Evolutionary conservation across 1,140 invertebrate genomes (phyloP).

Genomic region (Coptotermes formosanus): DNA sequence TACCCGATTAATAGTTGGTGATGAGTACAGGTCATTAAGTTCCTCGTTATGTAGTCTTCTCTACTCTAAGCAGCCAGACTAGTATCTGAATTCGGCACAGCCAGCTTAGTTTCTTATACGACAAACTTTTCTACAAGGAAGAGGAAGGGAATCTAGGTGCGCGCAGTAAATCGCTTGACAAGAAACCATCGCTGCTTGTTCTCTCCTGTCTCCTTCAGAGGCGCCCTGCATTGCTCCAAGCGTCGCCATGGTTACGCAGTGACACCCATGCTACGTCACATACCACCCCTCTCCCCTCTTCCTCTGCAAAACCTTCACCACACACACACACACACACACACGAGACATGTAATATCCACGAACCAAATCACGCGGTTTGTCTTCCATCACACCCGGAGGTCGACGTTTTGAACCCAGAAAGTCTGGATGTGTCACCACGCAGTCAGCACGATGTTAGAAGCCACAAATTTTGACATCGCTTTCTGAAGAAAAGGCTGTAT

Average conservation of each 20-base stretch:
- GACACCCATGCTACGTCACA: neutral
- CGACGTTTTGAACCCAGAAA: neutral
- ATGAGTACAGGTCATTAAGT: too few species aligned
- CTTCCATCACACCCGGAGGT: neutral
- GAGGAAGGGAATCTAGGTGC: neutral
- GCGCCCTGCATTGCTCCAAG: neutral
- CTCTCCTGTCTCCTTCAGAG: neutral
- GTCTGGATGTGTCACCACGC: too few species aligned
- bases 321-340: too few species aligned
- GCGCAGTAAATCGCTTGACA: neutral
- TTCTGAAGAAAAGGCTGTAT: too few species aligned
- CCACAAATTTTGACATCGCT: too few species aligned
- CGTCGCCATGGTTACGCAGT: neutral
- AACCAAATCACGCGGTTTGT: neutral
- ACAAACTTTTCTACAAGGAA: neutral
- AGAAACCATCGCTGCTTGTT: neutral
- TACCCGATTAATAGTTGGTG: too few species aligned
- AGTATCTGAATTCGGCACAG: neutral
- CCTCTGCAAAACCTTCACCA: neutral
- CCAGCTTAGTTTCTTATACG: neutral
- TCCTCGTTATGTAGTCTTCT: too few species aligned
- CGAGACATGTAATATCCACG: neutral
- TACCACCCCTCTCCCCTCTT: neutral
- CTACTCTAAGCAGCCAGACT: too few species aligned
- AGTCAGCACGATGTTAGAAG: too few species aligned